Evolutionary conservation across 1,140 invertebrate genomes (phyloP).

Genomic region (Homarus americanus): DNA sequence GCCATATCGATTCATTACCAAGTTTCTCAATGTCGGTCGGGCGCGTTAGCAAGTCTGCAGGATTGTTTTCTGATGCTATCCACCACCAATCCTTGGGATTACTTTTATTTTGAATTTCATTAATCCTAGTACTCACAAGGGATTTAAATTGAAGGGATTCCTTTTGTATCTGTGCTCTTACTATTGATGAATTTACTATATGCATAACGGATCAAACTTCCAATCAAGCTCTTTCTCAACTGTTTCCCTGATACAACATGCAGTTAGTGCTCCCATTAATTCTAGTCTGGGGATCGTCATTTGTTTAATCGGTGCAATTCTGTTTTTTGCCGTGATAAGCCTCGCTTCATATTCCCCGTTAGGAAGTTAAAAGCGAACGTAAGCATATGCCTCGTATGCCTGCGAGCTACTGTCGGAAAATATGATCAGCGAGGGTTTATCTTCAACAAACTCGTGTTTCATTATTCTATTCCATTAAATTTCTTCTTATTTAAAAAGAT

Average conservation of each 20-base stretch:
- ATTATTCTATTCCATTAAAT: conserved; percentile 1
- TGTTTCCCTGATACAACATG: not conserved
- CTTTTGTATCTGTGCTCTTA: conserved; percentile 42
- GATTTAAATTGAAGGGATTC: conserved; percentile 26
- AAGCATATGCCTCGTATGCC: conserved; percentile 29
- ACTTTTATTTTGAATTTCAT: conserved; percentile 18
- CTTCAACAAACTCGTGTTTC: conserved; percentile 5
- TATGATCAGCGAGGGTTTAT: not conserved
- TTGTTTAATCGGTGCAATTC: conserved; percentile 36
- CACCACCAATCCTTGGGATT: conserved; percentile 38
- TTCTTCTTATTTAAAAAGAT: conserved; percentile 26
- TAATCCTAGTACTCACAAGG: conserved; percentile 30
- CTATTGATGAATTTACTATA: conserved; percentile 28
- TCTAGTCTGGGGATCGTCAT: conserved; percentile 39
- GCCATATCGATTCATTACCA: conserved; percentile 6
- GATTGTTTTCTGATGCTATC: not conserved
- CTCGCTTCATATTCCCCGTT: conserved; percentile 8
- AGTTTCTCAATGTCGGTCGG: conserved; percentile 6
- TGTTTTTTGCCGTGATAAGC: conserved; percentile 34
- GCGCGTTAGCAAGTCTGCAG: conserved; percentile 30
- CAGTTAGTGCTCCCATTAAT: not conserved
- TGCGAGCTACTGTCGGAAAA: conserved; percentile 31
- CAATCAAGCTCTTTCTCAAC: conserved; percentile 12
- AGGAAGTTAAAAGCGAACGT: conserved; percentile 10
- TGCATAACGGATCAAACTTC: conserved; percentile 26